phyloP scores from a whole-genome alignment of 2,888 invertebrate genomes.

The Nemapogon koenigi region DNA sequence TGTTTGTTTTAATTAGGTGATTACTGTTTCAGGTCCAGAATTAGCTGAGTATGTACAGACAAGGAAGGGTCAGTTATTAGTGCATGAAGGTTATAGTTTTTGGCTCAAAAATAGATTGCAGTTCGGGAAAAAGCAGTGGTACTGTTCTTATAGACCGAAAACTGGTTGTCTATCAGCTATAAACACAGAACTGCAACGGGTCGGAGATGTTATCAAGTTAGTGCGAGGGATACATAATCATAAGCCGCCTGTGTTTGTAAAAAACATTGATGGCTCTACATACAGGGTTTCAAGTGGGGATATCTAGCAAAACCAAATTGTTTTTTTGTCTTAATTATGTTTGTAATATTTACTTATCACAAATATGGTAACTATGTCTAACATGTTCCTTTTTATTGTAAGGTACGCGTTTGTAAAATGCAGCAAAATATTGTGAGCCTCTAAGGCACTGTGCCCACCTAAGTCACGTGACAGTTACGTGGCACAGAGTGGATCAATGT shows the following conservation, averaged over 20 bases:
- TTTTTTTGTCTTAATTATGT: no score
- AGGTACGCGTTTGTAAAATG: no score
- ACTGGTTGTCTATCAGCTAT: constrained; percentile 56
- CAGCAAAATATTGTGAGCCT: no score
- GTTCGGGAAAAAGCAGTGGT: constrained; percentile 56
- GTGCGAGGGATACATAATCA: constrained; percentile 55
- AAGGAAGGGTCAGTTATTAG: constrained; percentile 49
- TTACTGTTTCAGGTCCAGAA: constrained; percentile 42
- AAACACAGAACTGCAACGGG: constrained; percentile 40
- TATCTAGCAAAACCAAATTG: no score
- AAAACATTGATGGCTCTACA: constrained; percentile 11
- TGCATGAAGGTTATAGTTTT: constrained; percentile 54
- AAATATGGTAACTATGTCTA: no score
- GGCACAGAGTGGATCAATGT: no score
- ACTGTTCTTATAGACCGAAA: constrained; percentile 50
- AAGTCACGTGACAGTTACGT: no score
- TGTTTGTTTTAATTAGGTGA: neutral
- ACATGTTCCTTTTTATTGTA: no score
- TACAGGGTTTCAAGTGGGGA: no score
- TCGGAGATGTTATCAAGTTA: constrained; percentile 38
- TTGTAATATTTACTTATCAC: no score
- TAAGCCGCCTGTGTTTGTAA: constrained; percentile 8
- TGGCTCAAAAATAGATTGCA: constrained; percentile 49
- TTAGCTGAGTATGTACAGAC: constrained; percentile 54
- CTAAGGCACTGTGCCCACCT: no score